Evolutionary conservation across 2,888 invertebrate genomes (phyloP), one percentile per base, ranked within the genome.

Genomic region (Achlya flavicornis): DNA sequence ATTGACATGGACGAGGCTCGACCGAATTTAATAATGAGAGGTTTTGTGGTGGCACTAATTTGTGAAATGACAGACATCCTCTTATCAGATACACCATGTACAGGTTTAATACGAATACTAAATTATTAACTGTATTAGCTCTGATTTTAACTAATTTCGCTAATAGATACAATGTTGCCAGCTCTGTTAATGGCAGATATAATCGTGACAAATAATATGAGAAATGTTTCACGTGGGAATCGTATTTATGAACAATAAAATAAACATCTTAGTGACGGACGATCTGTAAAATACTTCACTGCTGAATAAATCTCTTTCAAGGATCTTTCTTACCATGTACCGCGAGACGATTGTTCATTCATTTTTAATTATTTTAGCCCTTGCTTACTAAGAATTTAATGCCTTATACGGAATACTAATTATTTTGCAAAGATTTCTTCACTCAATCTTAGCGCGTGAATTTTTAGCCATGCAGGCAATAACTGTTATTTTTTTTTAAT

Each of bases 11-110:
- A 73, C 19, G 41, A 61, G 46, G 43, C 63, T 61, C 61, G 58
- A 66, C 62, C 63, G 64, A 69, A 71, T 71, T 66, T 66, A 66
- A 67, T 74, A 70, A 73, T 71, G 68, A 67, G 69, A 66, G 68
- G 68, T 63, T 61, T 65, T 66, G 57, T 12, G 57, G 62, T 62
- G 14, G 38, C 62, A 35, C 62, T 62, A 33, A 62, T 62, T 62
- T 57, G 38, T 57, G 57, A 57, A 62, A 57, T 57, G 19, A 57
- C 57, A 62, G 57, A 63, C 58, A 62, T 64, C 65, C 66, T 62
- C 58, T 33, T 63, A 64, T 59, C 61, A 65, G 26, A 64, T 53
- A 53, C 53, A 53, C 41, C 12, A 12, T 41, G 41, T 41, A n/a
- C 14, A 48, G 41, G 41, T 41, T 41, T 41, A 41, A 41, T 53